Base-by-base conservation (phyloP, 2,113 vertebrate genomes). In the Anhinga anhinga region DNA sequence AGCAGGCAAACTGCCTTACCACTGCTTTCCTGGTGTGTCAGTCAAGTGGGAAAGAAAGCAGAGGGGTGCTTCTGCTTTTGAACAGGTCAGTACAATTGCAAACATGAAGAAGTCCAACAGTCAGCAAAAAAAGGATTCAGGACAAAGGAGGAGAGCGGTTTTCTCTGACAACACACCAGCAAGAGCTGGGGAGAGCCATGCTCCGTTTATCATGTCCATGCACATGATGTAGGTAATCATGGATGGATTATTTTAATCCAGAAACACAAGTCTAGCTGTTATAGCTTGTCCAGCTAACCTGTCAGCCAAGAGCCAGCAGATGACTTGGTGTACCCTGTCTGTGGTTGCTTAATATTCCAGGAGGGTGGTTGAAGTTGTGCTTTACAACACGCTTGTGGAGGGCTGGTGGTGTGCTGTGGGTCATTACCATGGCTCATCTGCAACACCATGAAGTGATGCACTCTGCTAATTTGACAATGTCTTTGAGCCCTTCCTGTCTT, bases 251-350 rank as follows among this genome's bases (percentile, higher is more conserved):
- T 71, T 84, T 94, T 59, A 47, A 53, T 10, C 10, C 36, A 49
- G 58, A 92, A 82, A 56, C 16, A 32, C 7, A 58, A 53, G 22
- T 42, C 11, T 58, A 62, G 50, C 15, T 70, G 7, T 30, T 44
- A 13, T 22, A 77, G 29, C 10, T 67, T 50, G 38, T 53, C 21
- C 49, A 80, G 55, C 13, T 55, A 70, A 2, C 6, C 9, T 71
- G 52, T 66, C 45, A 88, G 47, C n/a, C 1, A 4, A 70, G 11
- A 91, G 40, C 17, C 45, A 86, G 36, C 30, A 73, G 40, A 61
- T 2, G 2, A 53, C 27, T 32, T 1, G 0, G 44, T n/a, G 32
- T 32, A 61, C 6, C 23, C 23, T n/a, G 20, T n/a, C 45, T 55
- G 21, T 49, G 27, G 27, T 53, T 2, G 5, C 32, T 55, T 50